Percentiles rank a stretch among this genome's conserved stretches.
Conservation (phyloP, 2,797 vertebrate species). For the Labeo calbasu region DNA sequence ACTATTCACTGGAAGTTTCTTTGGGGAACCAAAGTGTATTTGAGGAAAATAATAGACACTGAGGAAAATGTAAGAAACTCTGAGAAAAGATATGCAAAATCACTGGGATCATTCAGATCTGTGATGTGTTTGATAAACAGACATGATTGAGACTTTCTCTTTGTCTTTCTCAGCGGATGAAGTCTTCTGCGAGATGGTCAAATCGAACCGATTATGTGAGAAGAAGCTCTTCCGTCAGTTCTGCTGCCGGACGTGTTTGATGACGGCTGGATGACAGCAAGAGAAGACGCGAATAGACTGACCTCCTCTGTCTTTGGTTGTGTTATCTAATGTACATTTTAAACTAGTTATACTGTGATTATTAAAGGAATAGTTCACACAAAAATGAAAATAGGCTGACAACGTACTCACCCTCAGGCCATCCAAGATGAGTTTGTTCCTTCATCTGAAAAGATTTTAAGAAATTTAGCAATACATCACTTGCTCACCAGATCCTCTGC, state of each 20-base stretch:
- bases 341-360: constrained; percentile 53
- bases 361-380: constrained; percentile 14
- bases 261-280: constrained; percentile 78
- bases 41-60: background rate
- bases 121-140: background rate
- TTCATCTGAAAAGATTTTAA: background rate
- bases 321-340: constrained; percentile 55
- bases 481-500: background rate
- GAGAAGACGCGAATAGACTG: constrained; percentile 14
- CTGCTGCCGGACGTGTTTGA: constrained; percentile 91
- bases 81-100: background rate
- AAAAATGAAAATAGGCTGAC: background rate
- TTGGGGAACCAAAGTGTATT: background rate
- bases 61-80: background rate
- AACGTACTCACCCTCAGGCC: background rate
- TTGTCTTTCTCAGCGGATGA: constrained; percentile 81
- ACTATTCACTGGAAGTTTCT: background rate
- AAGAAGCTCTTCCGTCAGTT: constrained; percentile 91
- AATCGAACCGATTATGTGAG: constrained; percentile 90
- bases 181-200: constrained; percentile 93
- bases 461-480: background rate
- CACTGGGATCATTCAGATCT: background rate
- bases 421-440: background rate
- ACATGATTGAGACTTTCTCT: background rate
- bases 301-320: constrained; percentile 25